Evolutionary conservation across 2,797 vertebrate species (phyloP).

Genomic region (Ctenopoma multispine): DNA sequence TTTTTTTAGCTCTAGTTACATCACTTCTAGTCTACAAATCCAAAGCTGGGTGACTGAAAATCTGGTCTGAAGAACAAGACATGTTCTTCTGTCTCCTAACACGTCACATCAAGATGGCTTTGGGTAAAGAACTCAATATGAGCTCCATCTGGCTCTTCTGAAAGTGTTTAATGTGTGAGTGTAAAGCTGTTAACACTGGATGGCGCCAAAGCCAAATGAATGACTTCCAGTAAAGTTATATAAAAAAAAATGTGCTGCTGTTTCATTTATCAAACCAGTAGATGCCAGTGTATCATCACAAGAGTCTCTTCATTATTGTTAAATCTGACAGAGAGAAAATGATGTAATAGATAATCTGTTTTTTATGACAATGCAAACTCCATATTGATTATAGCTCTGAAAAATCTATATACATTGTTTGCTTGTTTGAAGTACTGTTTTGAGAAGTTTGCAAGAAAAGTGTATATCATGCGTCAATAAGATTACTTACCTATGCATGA

Average conservation of each 20-base stretch:
- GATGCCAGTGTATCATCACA: conserved; percentile 59
- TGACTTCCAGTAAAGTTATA: conserved; percentile 20
- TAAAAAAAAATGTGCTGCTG: conserved; percentile 30
- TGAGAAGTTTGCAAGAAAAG: background rate
- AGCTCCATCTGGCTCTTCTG: conserved; percentile 34
- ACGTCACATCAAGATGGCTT: conserved; percentile 41
- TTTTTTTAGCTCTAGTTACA: background rate
- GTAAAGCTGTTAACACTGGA: conserved; percentile 42
- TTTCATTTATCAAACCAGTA: conserved; percentile 46
- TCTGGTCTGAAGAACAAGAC: conserved; percentile 27
- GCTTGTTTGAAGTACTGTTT: background rate
- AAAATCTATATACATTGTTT: background rate
- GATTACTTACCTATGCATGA: conserved; percentile 2
- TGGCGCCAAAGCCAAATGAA: conserved; percentile 17
- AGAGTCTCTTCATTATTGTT: background rate
- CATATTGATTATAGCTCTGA: background rate
- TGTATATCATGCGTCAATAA: background rate
- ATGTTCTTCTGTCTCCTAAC: conserved; percentile 5
- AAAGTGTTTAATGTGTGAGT: background rate
- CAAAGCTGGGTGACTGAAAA: background rate
- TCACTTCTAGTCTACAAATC: background rate
- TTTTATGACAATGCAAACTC: conserved; percentile 11
- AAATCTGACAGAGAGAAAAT: conserved; percentile 1
- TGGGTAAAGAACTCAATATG: conserved; percentile 26
- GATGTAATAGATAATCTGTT: background rate